Base-by-base conservation (phyloP, 2,888 invertebrate genomes). In the Lymantria dispar region DNA sequence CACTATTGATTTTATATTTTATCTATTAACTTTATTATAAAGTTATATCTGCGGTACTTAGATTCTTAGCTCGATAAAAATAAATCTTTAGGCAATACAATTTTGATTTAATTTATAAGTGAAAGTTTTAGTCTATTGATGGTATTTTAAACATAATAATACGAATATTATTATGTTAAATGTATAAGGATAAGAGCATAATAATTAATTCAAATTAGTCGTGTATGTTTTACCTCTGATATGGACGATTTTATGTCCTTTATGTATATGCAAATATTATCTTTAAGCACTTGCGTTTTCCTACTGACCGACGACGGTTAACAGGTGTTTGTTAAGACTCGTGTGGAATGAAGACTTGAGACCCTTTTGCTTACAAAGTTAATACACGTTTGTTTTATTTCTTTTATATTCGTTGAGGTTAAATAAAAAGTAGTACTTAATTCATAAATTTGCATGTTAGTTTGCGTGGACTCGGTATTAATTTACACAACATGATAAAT, bases 241-340 rank as follows among this genome's bases (percentile, higher is more conserved):
- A 69, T 75, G 77, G 65, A 72, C 69, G 68, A 76, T 76, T 70
- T 78, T 77, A 72, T 72, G 68, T 62, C 69, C 62, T 78, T 64
- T 71, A 70, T 78, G 75, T 70, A 67, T 79, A 84, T 85, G 83
- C 78, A 83, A 86, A 84, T 83, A 74, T 64, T 57, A 58, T 69
- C 72, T 77, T 75, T 80, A 80, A 78, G 74, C 71, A 68, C 68
- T 57, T 59, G 52, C 67, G 68, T 56, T 52, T 55, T 22, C 22
- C 22, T 22, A 5, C 64, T 59, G 62, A 64, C 56, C 62, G 69
- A 72, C 68, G 65, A 63, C 60, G 59, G 53, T 49, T 55, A 70
- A 78, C 81, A 82, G 80, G 74, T 83, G 77, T 66, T 58, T 57
- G 42, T 60, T 9, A 54, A 70, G 61, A 70, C 65, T 59, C 56